Conservation (phyloP, 2,888 invertebrate genomes). For the Eristalinus sepulchralis region DNA sequence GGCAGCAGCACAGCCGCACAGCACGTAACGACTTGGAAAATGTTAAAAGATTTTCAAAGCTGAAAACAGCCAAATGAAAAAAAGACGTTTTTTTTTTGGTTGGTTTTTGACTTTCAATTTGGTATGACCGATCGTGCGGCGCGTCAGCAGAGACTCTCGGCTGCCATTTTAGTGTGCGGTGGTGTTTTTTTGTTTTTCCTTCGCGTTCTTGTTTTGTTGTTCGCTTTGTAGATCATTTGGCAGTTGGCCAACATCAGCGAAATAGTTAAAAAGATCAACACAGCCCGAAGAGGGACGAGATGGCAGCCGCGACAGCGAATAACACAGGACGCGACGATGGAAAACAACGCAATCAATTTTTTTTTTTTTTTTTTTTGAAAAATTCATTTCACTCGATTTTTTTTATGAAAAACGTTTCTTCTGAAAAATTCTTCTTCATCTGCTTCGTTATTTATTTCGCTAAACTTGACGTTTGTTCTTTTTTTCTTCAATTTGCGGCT, state of each 20-base stretch:
- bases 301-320: slow-evolving; percentile 60
- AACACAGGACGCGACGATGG: slow-evolving; percentile 66
- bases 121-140: slow-evolving; percentile 66
- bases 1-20: slow-evolving; percentile 28
- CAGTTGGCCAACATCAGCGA: slow-evolving; percentile 65
- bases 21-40: slow-evolving; percentile 68
- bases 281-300: slow-evolving; percentile 49
- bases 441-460: not conserved
- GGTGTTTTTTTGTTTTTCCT: slow-evolving; percentile 27
- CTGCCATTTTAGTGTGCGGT: slow-evolving; percentile 51
- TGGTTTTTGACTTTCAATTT: slow-evolving; percentile 50
- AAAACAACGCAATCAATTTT: slow-evolving; percentile 69
- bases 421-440: not conserved
- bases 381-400: slow-evolving; percentile 28
- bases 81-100: slow-evolving; percentile 3
- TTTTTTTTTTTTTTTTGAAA: slow-evolving; percentile 40
- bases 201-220: slow-evolving; percentile 18
- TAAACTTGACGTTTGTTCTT: not conserved
- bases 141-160: slow-evolving; percentile 55
- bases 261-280: slow-evolving; percentile 65
- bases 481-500: not conserved
- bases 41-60: slow-evolving; percentile 37
- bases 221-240: slow-evolving; percentile 53
- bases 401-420: slow-evolving; percentile 24
- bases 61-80: not conserved